Percentiles rank a stretch among this genome's conserved stretches.
Conservation (phyloP, 1,140 invertebrate species). For the Papilio aristodemus region DNA sequence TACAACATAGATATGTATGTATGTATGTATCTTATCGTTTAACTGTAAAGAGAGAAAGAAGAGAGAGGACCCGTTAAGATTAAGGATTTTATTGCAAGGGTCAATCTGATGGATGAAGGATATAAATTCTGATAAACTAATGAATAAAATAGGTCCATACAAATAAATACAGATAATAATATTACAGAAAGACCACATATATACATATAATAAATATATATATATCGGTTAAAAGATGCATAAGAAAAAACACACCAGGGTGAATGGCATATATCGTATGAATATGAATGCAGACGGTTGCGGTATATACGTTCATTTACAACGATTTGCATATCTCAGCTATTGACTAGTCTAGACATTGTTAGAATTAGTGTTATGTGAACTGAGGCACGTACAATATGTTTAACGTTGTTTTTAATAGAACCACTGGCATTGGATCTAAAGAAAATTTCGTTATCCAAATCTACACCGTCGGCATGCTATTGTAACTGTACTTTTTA, state of each 20-base stretch:
- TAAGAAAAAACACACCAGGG: slow-evolving; percentile 33
- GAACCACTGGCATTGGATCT: slow-evolving; percentile 15
- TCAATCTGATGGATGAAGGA: no score
- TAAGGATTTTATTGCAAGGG: no score
- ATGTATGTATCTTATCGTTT: no score
- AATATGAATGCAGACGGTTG: slow-evolving; percentile 33
- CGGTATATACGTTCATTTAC: slow-evolving; percentile 39
- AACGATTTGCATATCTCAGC: slow-evolving; percentile 59
- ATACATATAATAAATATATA: no score
- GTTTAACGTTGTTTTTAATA: slow-evolving; percentile 37
- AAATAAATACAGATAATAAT: no score
- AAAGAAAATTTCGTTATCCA: slow-evolving; percentile 8
- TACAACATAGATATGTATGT: neutral
- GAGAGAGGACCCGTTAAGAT: no score
- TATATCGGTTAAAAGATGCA: slow-evolving; percentile 20
- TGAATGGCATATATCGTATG: slow-evolving; percentile 39
- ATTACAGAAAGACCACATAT: no score
- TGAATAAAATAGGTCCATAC: no score
- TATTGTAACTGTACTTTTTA: neutral
- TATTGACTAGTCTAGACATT: slow-evolving; percentile 63
- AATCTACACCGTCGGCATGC: slow-evolving; percentile 7
- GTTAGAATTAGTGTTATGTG: slow-evolving; percentile 54
- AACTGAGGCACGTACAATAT: slow-evolving; percentile 49
- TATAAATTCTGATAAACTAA: no score
- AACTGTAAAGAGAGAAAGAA: no score